Conservation (phyloP, 1,140 invertebrate species). For the Drosophila kurseongensis region DNA sequence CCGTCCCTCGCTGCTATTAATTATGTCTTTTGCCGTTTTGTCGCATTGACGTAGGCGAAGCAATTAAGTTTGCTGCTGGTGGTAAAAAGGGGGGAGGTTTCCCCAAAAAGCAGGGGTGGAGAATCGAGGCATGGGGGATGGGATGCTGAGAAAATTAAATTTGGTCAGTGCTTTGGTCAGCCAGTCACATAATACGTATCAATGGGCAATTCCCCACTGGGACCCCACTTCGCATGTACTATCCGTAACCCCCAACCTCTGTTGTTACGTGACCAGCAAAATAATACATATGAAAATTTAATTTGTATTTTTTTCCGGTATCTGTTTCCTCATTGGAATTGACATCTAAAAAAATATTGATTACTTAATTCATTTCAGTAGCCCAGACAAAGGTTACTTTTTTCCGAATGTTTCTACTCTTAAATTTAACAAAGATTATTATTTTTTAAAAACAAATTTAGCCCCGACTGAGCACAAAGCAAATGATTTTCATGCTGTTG, state of each 20-base stretch:
- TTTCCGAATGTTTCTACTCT: constrained; percentile 7
- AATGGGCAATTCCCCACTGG: constrained; percentile 63
- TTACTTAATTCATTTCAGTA: constrained; percentile 9
- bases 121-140: too few relatives aligned
- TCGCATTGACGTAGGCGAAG: constrained; percentile 75
- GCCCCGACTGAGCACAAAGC: constrained; percentile 33
- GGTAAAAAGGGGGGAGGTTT: neutral
- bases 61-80: constrained; percentile 70
- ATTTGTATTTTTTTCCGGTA: constrained; percentile 60
- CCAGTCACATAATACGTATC: constrained; percentile 79
- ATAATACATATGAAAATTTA: constrained; percentile 83
- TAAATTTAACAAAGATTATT: constrained; percentile 14
- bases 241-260: neutral
- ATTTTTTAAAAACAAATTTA: constrained; percentile 1
- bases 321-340: constrained; percentile 16
- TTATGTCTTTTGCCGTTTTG: constrained; percentile 83
- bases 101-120: constrained; percentile 4
- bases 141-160: constrained; percentile 33
- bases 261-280: constrained; percentile 73
- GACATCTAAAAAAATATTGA: constrained; percentile 26
- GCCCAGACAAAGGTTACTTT: constrained; percentile 3
- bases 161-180: constrained; percentile 37
- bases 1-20: constrained; percentile 59
- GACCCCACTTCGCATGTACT: constrained; percentile 9
- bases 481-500: constrained; percentile 65